Evolutionary conservation across 2,888 invertebrate species (phyloP), one percentile per base, ranked within the genome.

Genomic region (Euplexia lucipara): DNA sequence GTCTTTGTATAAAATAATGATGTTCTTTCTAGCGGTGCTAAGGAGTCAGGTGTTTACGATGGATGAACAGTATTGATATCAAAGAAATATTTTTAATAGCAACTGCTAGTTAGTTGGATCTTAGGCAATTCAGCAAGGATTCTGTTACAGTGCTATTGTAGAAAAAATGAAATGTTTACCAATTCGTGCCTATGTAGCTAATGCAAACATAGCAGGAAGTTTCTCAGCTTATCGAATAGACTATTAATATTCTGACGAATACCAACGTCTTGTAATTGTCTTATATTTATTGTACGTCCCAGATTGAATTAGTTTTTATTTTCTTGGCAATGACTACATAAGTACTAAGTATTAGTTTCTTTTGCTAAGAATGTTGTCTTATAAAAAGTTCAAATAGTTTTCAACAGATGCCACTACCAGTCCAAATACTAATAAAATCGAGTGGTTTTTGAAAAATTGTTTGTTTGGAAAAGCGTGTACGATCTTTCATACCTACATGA

Each of bases 381-480:
- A 12, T 34, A 26, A 16, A 18, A 52, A 79, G 64, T 85, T 83
- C 68, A 68, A 76, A 83, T 86, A 73, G 77, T 87, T 86, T 70
- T 83, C 83, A 83, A 85, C 73, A 90, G 90, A 87, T 89, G 90
- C 82, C 90, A 83, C 78, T 86, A 81, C 70, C 74, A 42, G 70
- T 41, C 9, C 20, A 57, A 56, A 56, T 39, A 39, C 1, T 18
- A 37, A 32, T 37, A 51, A 32, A 32, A 5, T 65, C 16, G 47
- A 32, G 4, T 10, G n/a, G 6, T 18, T 12, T 12, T 37, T 6
- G 5, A 30, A 20, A 20, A 6, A 2, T n/a, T 12, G 3, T 32
- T 47, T 22, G 16, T 41, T 39, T 26, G n/a, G 7, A 26, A 32
- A 32, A 37, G n/a, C 18, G 30, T 52, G 8, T 37, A 18, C 7